Base-by-base conservation (phyloP, 2,888 invertebrate genomes). In the Polydrusus cervinus region DNA sequence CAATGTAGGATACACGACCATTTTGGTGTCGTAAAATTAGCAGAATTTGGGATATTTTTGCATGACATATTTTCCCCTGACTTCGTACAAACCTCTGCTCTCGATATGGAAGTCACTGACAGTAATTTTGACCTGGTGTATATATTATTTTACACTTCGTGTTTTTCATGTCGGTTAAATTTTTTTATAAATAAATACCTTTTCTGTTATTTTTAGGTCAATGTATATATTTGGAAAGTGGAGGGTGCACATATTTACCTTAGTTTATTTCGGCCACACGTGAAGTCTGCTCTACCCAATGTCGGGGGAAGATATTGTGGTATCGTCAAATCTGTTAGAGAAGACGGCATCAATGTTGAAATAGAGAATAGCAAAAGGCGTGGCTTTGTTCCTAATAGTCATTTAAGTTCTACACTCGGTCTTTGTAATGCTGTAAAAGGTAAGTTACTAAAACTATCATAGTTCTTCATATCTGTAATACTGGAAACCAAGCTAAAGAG, bases 211-310 rank as follows among this genome's bases (percentile, higher is more conserved):
- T 71, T 75, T 53, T 81, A 91, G 91, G 88, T 91, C 3, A 89
- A 87, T 53, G 89, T 90, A 74, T 89, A 89, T 11, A 87, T 90
- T 75, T 70, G 89, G 16, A 83, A 87, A 51, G 79, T 84, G 0
- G 85, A 86, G 53, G 79, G 83, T 2, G 86, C 86, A 74, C 89
- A 87, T 80, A 86, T 90, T 82, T 81, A 84, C 0, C 88, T 89
- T 38, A 89, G 89, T 70, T 84, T 91, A 14, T 78, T 77, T 40
- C 66, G 20, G 67, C 82, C 18, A 78, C 80, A 85, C 7, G 78
- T 85, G 40, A 73, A 71, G 51, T 61, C 57, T 20, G 53, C 18
- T 81, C 11, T 57, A 9, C 20, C 88, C 0, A 85, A 86, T 76
- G 86, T 89, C 65, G 89, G 88, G 43, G 84, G 86, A 57, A 84